These are phyloP conservation scores for Campoplex capitator DNA, from an alignment of 2,888 invertebrate species.

Conservation along the genomic window DNA sequence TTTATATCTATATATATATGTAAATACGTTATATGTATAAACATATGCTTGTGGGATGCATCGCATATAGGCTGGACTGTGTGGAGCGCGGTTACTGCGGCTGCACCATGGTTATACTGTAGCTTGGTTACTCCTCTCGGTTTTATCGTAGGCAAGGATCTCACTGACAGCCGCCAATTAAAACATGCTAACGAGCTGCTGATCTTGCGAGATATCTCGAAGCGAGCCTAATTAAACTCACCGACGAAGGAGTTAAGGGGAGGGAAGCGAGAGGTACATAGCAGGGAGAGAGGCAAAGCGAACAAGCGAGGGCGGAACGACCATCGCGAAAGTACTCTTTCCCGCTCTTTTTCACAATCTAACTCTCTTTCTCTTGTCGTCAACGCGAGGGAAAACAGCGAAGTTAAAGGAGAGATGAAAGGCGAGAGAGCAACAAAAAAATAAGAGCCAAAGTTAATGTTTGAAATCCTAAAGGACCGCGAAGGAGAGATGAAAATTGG, in stretches of 20 bases:
- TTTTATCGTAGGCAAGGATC: constrained; percentile 81
- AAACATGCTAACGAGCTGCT: constrained; percentile 85
- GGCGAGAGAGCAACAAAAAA: constrained; percentile 65
- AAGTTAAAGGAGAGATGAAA: constrained; percentile 55
- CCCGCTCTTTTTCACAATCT: constrained; percentile 27
- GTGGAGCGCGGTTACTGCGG: constrained; percentile 50
- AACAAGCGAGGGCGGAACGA: constrained; percentile 65
- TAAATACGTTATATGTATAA: constrained; percentile 15
- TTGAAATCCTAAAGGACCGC: constrained; percentile 36
- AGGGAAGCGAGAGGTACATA: constrained; percentile 61
- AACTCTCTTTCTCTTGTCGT: constrained; percentile 33
- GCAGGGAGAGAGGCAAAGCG: constrained; percentile 28
- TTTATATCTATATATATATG: constrained; percentile 30
- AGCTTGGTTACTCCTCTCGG: constrained; percentile 60
- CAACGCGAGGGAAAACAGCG: constrained; percentile 48
- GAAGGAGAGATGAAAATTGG: constrained; percentile 10
- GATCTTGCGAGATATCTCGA: constrained; percentile 82
- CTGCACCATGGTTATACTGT: constrained; percentile 55
- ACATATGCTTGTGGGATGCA: constrained; percentile 50
- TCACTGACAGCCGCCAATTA: constrained; percentile 84
- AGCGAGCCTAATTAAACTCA: constrained; percentile 82
- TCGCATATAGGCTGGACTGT: constrained; percentile 45
- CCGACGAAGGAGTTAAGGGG: constrained; percentile 70
- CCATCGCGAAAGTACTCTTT: constrained; percentile 41
- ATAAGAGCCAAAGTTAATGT: constrained; percentile 54